Evolutionary conservation across 2,113 vertebrate genomes (phyloP).

Genomic region (Saimiri boliviensis): DNA sequence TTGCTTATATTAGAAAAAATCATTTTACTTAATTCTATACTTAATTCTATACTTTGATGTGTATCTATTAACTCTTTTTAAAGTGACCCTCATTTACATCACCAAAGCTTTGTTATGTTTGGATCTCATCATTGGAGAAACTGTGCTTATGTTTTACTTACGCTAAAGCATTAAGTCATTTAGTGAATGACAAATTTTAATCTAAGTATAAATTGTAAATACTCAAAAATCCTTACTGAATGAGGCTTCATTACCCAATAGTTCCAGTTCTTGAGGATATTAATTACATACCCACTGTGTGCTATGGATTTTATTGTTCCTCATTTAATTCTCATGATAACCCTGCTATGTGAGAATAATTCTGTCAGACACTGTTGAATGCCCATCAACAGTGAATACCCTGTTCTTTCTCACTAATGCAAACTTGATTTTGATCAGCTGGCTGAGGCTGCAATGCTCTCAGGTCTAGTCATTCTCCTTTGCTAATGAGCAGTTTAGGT

Average conservation of each 20-base stretch:
- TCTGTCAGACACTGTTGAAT: not conserved
- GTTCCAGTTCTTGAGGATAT: not conserved
- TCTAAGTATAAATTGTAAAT: not conserved
- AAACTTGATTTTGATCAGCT: not conserved
- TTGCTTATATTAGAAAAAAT: slow-evolving; percentile 6
- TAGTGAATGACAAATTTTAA: slow-evolving; percentile 40
- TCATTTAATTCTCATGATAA: not conserved
- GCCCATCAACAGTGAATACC: not conserved
- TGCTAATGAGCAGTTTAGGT: not conserved
- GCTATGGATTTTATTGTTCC: not conserved
- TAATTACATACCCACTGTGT: not conserved
- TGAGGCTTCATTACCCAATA: not conserved
- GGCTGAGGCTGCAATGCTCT: not conserved
- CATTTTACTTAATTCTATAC: not conserved
- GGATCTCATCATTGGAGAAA: not conserved
- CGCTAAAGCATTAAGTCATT: not conserved
- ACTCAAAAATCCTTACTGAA: not conserved
- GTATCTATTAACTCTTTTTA: not conserved
- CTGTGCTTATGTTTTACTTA: not conserved
- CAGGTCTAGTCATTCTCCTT: not conserved
- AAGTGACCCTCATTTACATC: not conserved
- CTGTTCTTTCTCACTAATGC: not conserved
- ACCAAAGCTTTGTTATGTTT: not conserved
- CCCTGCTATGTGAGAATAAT: not conserved
- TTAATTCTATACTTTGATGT: slow-evolving; percentile 24